Evolutionary conservation across 2,888 invertebrate genomes (phyloP), one percentile per base, ranked within the genome.

Genomic region (Drosophila limbata): DNA sequence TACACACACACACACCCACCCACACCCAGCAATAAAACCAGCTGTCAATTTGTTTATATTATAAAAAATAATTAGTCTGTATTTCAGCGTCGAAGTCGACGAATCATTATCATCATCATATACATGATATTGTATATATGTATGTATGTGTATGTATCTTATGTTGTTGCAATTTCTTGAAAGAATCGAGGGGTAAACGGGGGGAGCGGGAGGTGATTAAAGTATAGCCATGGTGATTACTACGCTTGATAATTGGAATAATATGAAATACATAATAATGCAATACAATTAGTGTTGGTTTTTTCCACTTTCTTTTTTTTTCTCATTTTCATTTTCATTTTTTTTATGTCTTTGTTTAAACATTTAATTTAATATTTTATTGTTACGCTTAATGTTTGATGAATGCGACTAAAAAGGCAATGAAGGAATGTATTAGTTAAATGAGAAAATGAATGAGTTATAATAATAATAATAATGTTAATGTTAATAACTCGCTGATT

Each of bases 231-330:
- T 66, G 74, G 77, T 85, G 83, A 88, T 85, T 88, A 84, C 50
- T 84, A 84, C 88, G 88, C 83, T 87, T 69, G 83, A 80, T 88
- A 84, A 85, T 86, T 84, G 86, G 86, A 88, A 83, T 88, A 85
- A 88, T 83, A 82, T 79, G 83, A 88, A 87, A 88, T 88, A 77
- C 47, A 84, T 78, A 85, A 87, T 81, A 83, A 83, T 83, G 85
- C 77, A 83, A 83, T 87, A 88, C 65, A 82, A 85, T 85, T 69
- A 84, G 85, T 74, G 67, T 48, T 39, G 42, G 39, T 65, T 73
- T 59, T 56, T 68, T 62, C 66, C 61, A 28, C n/a, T 19, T 44
- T 45, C 33, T 6, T 33, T 42, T 44, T 37, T 42, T 13, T 52
- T 53, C 50, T 56, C 31, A n/a, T 45, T 59, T 53, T 55, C 65